Percentiles rank a stretch among this genome's conserved stretches.
These are phyloP conservation scores for Porites lobata DNA, from an alignment of 92 coral and sea anemone species.

Conservation along the genomic window DNA sequence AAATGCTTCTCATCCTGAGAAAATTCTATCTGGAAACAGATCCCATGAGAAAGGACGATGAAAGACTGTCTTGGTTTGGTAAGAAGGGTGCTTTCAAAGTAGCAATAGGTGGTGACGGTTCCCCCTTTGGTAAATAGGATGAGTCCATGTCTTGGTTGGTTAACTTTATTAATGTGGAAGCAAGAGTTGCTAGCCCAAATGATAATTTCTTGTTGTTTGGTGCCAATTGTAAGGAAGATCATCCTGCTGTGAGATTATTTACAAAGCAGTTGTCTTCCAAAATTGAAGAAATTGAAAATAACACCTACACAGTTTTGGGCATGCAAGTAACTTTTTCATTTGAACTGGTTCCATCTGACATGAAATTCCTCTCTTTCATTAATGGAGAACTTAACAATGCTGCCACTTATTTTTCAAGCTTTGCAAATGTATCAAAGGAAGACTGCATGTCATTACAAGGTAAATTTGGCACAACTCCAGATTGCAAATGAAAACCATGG, in stretches of 20 bases:
- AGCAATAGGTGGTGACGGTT: constrained; percentile 29
- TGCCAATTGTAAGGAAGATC: constrained; percentile 66
- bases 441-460: no score
- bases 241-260: constrained; percentile 18
- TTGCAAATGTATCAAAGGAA: constrained; percentile 15
- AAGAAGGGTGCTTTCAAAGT: constrained; percentile 32
- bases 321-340: no score
- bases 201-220: constrained; percentile 45
- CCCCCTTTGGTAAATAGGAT: no score
- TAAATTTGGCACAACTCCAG: constrained; percentile 9
- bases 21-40: constrained; percentile 57
- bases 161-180: constrained; percentile 75
- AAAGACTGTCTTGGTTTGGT: constrained; percentile 76
- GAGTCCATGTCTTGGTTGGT: constrained; percentile 42
- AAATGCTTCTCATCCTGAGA: constrained; percentile 25
- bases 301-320: neutral
- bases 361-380: no score
- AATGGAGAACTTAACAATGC: constrained; percentile 15
- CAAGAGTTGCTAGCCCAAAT: constrained; percentile 68
- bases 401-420: constrained; percentile 51
- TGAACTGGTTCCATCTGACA: no score
- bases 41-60: constrained; percentile 30
- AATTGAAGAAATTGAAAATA: constrained; percentile 50
- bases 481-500: constrained; percentile 61
- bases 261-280: constrained; percentile 20